Evolutionary conservation across 2,888 invertebrate genomes (phyloP).

Genomic region (Phengaris alcon): DNA sequence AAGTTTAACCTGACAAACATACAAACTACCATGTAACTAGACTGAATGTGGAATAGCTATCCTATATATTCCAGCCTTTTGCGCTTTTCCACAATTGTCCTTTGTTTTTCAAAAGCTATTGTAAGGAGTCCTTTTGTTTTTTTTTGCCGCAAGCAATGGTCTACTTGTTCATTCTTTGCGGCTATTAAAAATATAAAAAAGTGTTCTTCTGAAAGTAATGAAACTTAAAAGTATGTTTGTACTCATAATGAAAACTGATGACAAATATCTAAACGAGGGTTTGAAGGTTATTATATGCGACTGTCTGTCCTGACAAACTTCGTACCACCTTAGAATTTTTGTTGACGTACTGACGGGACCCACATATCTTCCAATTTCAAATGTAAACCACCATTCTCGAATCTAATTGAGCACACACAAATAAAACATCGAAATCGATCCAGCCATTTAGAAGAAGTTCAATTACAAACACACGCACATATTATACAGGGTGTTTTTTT

Average conservation of each 20-base stretch:
- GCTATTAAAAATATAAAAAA: not conserved
- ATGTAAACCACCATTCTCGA: no score
- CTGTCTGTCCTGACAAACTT: no score
- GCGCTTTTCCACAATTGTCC: slow-evolving; percentile 6
- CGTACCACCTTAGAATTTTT: no score
- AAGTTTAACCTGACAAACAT: no score
- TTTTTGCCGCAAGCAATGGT: not conserved
- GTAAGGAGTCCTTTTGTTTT: not conserved
- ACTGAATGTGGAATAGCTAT: not conserved
- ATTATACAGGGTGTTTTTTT: no score
- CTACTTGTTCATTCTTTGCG: not conserved
- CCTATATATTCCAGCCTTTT: not conserved
- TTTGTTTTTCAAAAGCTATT: slow-evolving; percentile 6
- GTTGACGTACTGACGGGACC: no score
- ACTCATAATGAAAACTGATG: not conserved
- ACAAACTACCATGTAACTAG: not conserved
- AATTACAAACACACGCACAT: no score
- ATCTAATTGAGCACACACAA: no score
- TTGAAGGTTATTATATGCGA: no score
- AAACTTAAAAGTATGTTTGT: not conserved
- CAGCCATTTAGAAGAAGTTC: no score
- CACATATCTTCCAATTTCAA: no score
- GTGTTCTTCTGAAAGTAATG: not conserved
- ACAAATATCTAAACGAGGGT: not conserved
- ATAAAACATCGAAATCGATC: no score